Evolutionary conservation across 2,888 invertebrate species (phyloP), one percentile per base, ranked within the genome.

Genomic region (Apotomis betuletana): DNA sequence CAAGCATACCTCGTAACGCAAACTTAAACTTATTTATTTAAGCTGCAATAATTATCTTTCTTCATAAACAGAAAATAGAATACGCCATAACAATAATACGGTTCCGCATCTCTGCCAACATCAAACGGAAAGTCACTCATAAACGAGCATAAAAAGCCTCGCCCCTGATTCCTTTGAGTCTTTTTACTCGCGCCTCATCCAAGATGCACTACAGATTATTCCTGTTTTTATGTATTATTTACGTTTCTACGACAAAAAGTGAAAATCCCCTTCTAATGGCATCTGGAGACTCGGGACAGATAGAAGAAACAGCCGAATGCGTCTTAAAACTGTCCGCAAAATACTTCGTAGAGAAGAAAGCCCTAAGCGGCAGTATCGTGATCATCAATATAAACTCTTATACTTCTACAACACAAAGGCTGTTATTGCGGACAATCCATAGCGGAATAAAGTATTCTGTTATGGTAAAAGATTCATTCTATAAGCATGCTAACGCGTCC

Each of bases 401-500:
- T 80, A 79, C 77, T 0, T 92, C 93, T 0, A 86, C 83, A 0
- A 90, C 90, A 76, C 89, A 93, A 78, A 84, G 81, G 62, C 84
- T 90, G 76, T 80, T 94, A 71, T 87, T 94, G 83, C 83, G 85
- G 75, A 92, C 93, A 12, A 89, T 93, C 72, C 91, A 93, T 80
- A 83, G 86, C 8, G 92, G 92, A 41, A 88, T 87, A 72, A 89
- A 91, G 78, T 94, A 92, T 83, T 92, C 93, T 69, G 85, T 94
- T 75, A 94, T 94, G 94, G 91, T 92, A 78, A 94, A 94, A 83
- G 92, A 94, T 82, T 92, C 93, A 76, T 90, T 87, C 79, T 90
- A 89, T 74, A 86, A 84, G 74, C 94, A 94, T 80, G 90, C 89
- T 69, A 94, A 94, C 82, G 93, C 94, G 68, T 92, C 94, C 52